Base-by-base conservation (phyloP, 1,140 invertebrate species). In the Callitettix versicolor region DNA sequence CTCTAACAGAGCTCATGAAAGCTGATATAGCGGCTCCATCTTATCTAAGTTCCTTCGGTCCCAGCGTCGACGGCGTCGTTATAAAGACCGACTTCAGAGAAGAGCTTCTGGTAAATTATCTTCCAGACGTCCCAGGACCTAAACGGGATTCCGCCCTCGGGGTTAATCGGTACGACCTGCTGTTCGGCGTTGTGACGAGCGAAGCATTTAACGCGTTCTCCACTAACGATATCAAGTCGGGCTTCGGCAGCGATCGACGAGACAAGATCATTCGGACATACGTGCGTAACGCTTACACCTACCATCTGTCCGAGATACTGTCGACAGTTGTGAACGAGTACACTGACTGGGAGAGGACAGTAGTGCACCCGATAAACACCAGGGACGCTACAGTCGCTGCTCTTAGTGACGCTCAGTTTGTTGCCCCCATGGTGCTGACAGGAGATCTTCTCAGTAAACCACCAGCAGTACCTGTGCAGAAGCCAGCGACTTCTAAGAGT, bases 291-390 rank as follows among this genome's bases (percentile, higher is more conserved):
- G 82, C 91, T 33, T 95, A 92, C 73, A 85, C 81, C 55, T 95
- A 90, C 72, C 93, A 98, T 69, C 78, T 95, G 59, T 92, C 91
- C 64, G 94, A 98, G 71, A 95, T 98, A 68, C 94, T 94, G 71
- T 92, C 94, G 64, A 95, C 95, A 41, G 72, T 91, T 22, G 85
- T 95, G 34, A 96, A 97, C 67, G 92, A 98, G 64, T 99, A 98
- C 67, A 95, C 91, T 9, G 91, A 96, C 68, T 97, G 93, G 94
- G 90, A 94, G 67, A 76, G 86, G 68, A 91, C 91, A 1, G 84
- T 87, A 1, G 81, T 90, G 66, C 89, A 95, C 73, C 91, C 91
- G 22, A 84, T 92, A 43, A 89, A 91, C 62, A 90, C 91, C 0
- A 75, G 94, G 33, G 91, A 98, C 65, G 87, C 89, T 26, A 89